phyloP scores from a whole-genome alignment of 2,888 invertebrate species.

The Morinoia aosen region DNA sequence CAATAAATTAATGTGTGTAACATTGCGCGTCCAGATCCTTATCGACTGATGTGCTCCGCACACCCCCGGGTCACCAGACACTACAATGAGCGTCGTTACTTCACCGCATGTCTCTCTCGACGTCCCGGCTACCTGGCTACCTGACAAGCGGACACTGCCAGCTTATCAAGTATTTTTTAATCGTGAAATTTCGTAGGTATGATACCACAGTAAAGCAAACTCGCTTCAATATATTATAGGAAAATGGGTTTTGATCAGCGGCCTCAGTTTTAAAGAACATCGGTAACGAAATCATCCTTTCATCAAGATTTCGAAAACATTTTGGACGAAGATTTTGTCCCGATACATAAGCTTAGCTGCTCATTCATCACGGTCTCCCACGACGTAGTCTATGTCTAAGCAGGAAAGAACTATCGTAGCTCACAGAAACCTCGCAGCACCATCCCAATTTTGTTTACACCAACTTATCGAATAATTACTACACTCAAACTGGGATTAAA shows the following conservation, averaged over 20 bases:
- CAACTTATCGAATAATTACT: background rate
- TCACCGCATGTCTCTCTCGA: background rate
- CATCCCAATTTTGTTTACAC: background rate
- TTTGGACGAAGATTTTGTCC: background rate
- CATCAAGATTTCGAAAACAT: background rate
- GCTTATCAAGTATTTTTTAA: too few species aligned
- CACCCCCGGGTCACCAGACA: background rate
- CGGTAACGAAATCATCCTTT: background rate
- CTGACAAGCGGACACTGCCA: background rate
- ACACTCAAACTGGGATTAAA: background rate
- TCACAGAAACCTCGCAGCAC: too few species aligned
- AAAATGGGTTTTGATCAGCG: background rate
- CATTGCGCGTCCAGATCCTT: conserved; percentile 12
- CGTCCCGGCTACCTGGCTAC: background rate
- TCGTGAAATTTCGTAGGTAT: too few species aligned
- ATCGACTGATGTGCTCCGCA: conserved; percentile 1
- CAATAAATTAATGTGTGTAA: conserved; percentile 4
- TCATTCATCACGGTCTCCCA: background rate
- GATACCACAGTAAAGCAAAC: background rate
- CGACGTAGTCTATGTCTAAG: background rate
- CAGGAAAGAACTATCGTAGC: background rate
- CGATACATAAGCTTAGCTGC: background rate
- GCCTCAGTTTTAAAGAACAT: background rate
- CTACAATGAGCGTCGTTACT: background rate
- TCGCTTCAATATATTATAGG: background rate